Base-by-base conservation (phyloP, 53 echinoderm and acorn worm species). In the Holothuria leucospilota region DNA sequence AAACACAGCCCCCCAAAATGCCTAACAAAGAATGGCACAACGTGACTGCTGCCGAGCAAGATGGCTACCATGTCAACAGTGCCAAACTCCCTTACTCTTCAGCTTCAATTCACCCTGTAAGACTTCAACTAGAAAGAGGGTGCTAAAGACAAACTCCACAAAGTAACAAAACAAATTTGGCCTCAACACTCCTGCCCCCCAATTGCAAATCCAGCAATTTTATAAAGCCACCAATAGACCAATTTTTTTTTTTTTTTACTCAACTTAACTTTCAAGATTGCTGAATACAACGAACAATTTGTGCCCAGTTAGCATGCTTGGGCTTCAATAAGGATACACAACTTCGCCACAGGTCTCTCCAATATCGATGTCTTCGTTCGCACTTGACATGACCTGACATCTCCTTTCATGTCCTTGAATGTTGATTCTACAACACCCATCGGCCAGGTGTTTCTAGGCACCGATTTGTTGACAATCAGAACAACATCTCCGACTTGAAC, bases 401-500 rank as follows among this genome's bases (percentile, higher is more conserved):
- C 39, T 66, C 84, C 84, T 51, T 42, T 85, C 71, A 70, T 85
- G 53, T 85, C 85, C 15, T 85, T 41, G 62, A 71, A 85, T 4
- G 71, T 39, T 20, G 71, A 30, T 25, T 69, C 71, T 13, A 85
- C 85, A 7, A 85, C 52, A 13, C 27, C 85, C 71, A 85, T 71
- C 51, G 59, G 20, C 71, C 84, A 84, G 67, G 40, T 38, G 28
- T 84, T 84, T 40, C 64, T 66, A 10, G 84, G 84, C 6, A 27
- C 67, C 24, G 84, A 84, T 56, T 79, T 78, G 53, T 90, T 86
- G 8, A 80, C 49, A 68, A 90, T 34, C 56, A 90, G 69, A 42
- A 86, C 90, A 16, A 90, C 46, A 68, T 90, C 90, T 29, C 86
- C 86, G 69, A 81, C 86, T 29, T 64, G 28, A 26, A 86, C 81